These are phyloP conservation scores for Sprattus sprattus DNA, from an alignment of 2,113 vertebrate genomes.

Conservation along the genomic window DNA sequence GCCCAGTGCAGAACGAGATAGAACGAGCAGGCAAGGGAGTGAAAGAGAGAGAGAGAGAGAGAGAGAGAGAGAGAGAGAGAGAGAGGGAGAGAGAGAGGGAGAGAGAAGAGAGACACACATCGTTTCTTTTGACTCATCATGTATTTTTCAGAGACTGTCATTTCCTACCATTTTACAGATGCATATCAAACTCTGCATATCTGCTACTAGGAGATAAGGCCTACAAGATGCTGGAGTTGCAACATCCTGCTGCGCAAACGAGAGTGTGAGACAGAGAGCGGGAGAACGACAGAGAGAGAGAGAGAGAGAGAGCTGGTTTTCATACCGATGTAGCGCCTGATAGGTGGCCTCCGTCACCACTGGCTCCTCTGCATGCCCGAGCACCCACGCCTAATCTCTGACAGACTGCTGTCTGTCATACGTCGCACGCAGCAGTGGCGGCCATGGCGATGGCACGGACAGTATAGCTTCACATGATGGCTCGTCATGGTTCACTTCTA, in stretches of 20 bases:
- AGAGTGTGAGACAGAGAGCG: constrained; percentile 71
- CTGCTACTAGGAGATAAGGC: constrained; percentile 74
- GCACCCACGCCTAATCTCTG: constrained; percentile 68
- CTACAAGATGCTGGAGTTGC: constrained; percentile 73
- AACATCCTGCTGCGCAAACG: constrained; percentile 75
- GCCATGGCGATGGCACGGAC: constrained; percentile 20
- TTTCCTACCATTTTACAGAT: constrained; percentile 78
- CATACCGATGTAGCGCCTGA: constrained; percentile 68
- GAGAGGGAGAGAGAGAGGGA: constrained; percentile 54
- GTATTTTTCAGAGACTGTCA: constrained; percentile 68
- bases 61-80: constrained; percentile 10
- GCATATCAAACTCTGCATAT: constrained; percentile 73
- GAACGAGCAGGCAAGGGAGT: background rate
- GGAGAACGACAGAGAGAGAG: constrained; percentile 69
- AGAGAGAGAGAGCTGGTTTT: constrained; percentile 68
- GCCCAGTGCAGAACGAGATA: background rate
- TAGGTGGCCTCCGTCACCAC: constrained; percentile 49
- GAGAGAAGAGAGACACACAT: constrained; percentile 55
- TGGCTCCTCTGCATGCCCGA: constrained; percentile 54
- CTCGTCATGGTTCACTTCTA: background rate
- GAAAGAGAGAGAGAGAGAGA: constrained; percentile 20
- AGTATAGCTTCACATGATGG: background rate
- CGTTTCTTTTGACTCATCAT: constrained; percentile 65
- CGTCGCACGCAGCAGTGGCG: constrained; percentile 25
- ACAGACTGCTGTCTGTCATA: constrained; percentile 51